Evolutionary conservation across 2,113 vertebrate genomes (phyloP).

Genomic region (Panthera tigris): DNA sequence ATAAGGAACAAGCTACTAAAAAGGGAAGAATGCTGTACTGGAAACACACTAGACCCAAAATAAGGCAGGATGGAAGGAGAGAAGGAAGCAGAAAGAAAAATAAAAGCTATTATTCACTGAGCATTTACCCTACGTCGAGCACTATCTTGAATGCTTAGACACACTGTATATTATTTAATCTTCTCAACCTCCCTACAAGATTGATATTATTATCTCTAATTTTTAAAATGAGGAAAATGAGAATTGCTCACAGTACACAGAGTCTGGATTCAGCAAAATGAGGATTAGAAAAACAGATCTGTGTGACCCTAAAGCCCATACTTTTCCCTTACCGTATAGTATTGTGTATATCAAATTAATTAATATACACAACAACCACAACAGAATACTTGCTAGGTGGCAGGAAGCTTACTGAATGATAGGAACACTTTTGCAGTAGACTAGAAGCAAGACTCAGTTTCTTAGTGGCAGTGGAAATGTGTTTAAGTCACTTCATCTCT

Average conservation of each 20-base stretch:
- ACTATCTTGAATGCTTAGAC: background rate
- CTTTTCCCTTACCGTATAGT: background rate
- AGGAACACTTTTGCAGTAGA: background rate
- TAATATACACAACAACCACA: background rate
- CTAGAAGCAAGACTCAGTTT: background rate
- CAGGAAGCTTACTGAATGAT: background rate
- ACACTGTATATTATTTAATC: background rate
- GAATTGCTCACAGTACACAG: background rate
- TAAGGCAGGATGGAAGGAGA: background rate
- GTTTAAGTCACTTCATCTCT: background rate
- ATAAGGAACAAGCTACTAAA: background rate
- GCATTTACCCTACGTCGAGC: too few relatives aligned
- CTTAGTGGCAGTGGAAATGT: background rate
- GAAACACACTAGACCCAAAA: background rate
- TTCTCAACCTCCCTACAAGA: background rate
- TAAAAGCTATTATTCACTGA: background rate
- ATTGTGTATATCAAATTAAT: background rate
- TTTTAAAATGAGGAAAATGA: background rate
- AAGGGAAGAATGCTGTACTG: background rate
- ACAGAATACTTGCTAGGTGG: background rate
- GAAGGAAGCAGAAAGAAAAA: background rate
- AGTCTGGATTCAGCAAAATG: background rate
- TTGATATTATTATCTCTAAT: background rate
- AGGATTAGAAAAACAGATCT: background rate
- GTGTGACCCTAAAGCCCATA: background rate